phyloP scores from a whole-genome alignment of 2,113 vertebrate genomes.

The Lates calcarifer region DNA sequence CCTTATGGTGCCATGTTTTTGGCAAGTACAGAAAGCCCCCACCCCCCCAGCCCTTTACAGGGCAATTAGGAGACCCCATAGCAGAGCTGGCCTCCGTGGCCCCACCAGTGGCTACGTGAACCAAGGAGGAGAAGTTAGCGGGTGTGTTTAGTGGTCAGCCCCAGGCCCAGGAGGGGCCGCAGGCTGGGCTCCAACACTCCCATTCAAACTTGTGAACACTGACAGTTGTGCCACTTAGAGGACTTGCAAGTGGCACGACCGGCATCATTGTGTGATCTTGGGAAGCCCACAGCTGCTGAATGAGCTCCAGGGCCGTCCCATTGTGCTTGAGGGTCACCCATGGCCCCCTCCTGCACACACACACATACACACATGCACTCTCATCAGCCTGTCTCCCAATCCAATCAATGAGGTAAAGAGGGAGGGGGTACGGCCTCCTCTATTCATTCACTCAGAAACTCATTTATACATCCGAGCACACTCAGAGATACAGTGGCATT shows the following conservation, averaged over 20 bases:
- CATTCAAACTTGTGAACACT: constrained; percentile 84
- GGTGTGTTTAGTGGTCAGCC: constrained; percentile 80
- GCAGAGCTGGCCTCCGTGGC: constrained; percentile 65
- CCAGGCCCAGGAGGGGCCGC: constrained; percentile 71
- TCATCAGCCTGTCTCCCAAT: constrained; percentile 67
- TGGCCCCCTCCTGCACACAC: constrained; percentile 73
- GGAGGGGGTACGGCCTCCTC: constrained; percentile 55
- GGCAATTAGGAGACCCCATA: constrained; percentile 77
- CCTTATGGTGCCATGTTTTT: constrained; percentile 68
- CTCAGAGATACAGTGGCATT: constrained; percentile 48
- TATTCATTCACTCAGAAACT: constrained; percentile 69
- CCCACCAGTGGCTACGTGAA: constrained; percentile 79
- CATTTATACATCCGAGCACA: constrained; percentile 59
- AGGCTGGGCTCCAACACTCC: constrained; percentile 69
- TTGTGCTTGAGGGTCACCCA: constrained; percentile 82
- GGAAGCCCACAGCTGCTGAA: constrained; percentile 90
- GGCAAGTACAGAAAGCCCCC: constrained; percentile 51
- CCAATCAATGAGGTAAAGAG: constrained; percentile 72
- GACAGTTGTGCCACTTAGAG: constrained; percentile 83
- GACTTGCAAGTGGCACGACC: constrained; percentile 83
- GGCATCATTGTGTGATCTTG: constrained; percentile 88
- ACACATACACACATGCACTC: constrained; percentile 67
- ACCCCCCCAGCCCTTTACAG: constrained; percentile 30
- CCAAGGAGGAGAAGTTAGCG: constrained; percentile 74
- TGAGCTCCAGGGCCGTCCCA: constrained; percentile 80